phyloP scores from a whole-genome alignment of 2,113 vertebrate genomes.

The Scartelaos histophorus region DNA sequence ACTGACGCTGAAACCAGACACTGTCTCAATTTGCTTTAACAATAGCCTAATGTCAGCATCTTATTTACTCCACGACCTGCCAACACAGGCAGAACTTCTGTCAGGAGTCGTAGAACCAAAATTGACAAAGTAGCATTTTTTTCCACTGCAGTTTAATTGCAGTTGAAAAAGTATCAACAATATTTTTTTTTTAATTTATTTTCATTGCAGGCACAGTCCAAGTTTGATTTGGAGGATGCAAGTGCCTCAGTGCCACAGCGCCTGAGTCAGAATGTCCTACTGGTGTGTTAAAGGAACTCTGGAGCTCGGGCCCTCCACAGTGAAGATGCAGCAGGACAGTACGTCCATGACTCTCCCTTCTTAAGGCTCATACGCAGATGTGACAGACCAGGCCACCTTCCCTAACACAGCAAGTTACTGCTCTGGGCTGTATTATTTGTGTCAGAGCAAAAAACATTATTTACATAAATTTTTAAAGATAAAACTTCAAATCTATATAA shows the following conservation, averaged over 20 bases:
- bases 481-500: background rate
- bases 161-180: too few species aligned
- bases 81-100: background rate
- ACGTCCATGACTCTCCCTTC: background rate
- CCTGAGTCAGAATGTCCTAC: conserved; percentile 1
- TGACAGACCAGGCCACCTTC: background rate
- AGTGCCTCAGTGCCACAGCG: background rate
- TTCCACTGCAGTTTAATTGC: too few species aligned
- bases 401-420: too few species aligned
- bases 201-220: background rate
- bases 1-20: background rate
- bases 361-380: background rate
- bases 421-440: too few species aligned
- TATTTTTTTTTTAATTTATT: background rate
- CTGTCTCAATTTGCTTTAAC: too few species aligned
- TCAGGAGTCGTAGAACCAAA: too few species aligned
- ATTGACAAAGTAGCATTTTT: too few species aligned
- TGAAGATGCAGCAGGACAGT: conserved; percentile 4
- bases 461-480: background rate
- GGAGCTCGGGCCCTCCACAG: background rate
- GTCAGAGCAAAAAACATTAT: background rate
- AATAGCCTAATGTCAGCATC: too few species aligned
- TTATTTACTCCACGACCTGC: background rate
- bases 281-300: background rate
- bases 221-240: background rate